Percentiles rank a stretch among this genome's conserved stretches.
These are phyloP conservation scores for Tetramorium alpestre DNA, from an alignment of 1,140 invertebrate genomes.

Conservation along the genomic window DNA sequence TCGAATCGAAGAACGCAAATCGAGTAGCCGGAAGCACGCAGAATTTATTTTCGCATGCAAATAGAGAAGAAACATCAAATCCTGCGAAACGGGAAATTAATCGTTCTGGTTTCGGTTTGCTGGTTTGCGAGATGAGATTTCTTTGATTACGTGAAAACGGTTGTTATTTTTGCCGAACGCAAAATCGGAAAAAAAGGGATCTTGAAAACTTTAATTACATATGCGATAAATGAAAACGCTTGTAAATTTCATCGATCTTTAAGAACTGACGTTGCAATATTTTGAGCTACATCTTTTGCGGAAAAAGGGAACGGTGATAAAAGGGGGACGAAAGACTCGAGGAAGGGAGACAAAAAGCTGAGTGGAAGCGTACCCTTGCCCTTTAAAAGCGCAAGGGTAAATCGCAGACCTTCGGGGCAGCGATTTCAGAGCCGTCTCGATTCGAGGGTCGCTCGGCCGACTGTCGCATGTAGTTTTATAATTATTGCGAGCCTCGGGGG, in stretches of 20 bases:
- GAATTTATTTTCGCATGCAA: constrained; percentile 60
- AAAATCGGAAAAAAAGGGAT: not conserved
- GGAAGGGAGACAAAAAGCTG: not conserved
- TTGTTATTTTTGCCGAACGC: not conserved
- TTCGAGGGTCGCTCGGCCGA: constrained; percentile 63
- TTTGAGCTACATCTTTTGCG: not conserved
- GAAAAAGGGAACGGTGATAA: not conserved
- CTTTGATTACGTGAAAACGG: not conserved
- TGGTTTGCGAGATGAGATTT: not conserved
- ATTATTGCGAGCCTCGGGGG: constrained; percentile 74
- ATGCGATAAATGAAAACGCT: not conserved
- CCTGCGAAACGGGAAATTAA: constrained; percentile 32
- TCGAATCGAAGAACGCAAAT: constrained; percentile 47
- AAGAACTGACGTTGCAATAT: not conserved
- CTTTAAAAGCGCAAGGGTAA: constrained; percentile 68
- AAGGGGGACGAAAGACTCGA: not conserved
- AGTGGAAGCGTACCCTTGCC: not conserved
- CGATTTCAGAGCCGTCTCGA: constrained; percentile 67
- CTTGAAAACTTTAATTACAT: not conserved
- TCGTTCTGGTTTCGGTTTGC: not conserved
- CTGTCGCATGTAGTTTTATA: constrained; percentile 73
- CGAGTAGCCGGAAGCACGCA: constrained; percentile 47
- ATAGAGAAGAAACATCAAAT: constrained; percentile 66
- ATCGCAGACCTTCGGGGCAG: constrained; percentile 68
- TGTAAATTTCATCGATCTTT: not conserved